phyloP scores from a whole-genome alignment of 2,888 invertebrate species.

The Diloba caeruleocephala region DNA sequence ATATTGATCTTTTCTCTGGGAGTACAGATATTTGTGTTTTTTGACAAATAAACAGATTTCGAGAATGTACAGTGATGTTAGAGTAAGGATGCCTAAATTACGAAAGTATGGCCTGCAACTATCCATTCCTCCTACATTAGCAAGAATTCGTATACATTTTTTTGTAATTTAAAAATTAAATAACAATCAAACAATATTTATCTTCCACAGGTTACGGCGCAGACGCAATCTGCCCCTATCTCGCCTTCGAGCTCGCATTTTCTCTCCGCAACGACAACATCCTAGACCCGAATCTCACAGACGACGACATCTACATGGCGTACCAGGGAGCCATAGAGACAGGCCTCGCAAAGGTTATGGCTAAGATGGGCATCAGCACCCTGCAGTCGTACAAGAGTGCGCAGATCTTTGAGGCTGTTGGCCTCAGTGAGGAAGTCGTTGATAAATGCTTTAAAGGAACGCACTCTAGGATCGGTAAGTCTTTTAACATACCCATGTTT shows the following conservation, averaged over 20 bases:
- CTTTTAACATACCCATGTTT: conserved; percentile 1
- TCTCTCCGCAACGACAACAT: conserved; percentile 96
- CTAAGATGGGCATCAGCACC: conserved; percentile 99
- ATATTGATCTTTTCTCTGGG: no score
- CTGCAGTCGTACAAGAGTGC: conserved; percentile 99
- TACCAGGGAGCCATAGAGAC: conserved; percentile 97
- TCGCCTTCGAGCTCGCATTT: conserved; percentile 97
- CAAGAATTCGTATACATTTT: no score
- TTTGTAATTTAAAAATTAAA: no score
- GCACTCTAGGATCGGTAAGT: conserved; percentile 90
- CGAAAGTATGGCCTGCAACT: no score
- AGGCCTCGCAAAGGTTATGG: conserved; percentile 94
- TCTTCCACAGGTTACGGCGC: conserved; percentile 93
- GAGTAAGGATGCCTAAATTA: no score
- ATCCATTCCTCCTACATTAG: no score
- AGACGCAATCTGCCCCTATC: conserved; percentile 99
- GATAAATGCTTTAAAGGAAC: conserved; percentile 97
- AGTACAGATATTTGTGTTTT: no score
- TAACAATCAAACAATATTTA: background rate
- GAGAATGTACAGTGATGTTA: no score
- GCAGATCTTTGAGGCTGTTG: conserved; percentile 99
- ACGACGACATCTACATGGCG: conserved; percentile 94
- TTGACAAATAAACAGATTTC: no score
- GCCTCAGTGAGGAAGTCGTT: conserved; percentile 96
- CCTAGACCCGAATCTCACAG: conserved; percentile 92